Conservation (phyloP, 2,113 vertebrate species). For the Thamnaconus septentrionalis region DNA sequence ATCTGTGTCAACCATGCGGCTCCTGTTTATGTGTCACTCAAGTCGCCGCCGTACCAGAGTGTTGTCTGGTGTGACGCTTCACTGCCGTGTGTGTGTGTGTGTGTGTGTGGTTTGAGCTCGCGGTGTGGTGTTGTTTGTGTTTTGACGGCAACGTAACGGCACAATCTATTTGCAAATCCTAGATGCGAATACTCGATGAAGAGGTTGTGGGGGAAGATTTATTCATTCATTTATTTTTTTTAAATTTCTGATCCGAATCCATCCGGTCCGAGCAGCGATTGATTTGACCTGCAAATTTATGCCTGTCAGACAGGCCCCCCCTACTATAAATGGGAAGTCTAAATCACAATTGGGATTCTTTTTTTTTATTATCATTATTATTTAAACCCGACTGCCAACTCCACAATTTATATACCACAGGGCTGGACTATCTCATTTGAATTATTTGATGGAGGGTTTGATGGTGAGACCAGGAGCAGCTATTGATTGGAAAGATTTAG, state of each 20-base stretch:
- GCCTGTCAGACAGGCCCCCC: slow-evolving; percentile 22
- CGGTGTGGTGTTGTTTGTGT: slow-evolving; percentile 29
- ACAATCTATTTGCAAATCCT: slow-evolving; percentile 44
- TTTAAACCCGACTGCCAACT: neutral
- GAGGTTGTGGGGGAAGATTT: slow-evolving; percentile 42
- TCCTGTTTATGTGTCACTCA: slow-evolving; percentile 58
- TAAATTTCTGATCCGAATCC: slow-evolving; percentile 60
- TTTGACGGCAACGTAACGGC: slow-evolving; percentile 37
- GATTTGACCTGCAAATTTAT: slow-evolving; percentile 69
- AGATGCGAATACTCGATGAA: slow-evolving; percentile 57
- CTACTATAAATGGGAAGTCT: slow-evolving; percentile 45
- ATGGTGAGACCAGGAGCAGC: slow-evolving; percentile 62
- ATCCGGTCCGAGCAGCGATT: slow-evolving; percentile 61
- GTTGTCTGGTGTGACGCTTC: slow-evolving; percentile 12
- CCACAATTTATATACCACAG: slow-evolving; percentile 64
- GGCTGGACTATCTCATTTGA: slow-evolving; percentile 74
- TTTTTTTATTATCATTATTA: neutral
- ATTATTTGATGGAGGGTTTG: slow-evolving; percentile 75
- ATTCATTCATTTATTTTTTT: no score
- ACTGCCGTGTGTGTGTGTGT: neutral
- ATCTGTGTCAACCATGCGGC: slow-evolving; percentile 67
- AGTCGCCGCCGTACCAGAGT: slow-evolving; percentile 21
- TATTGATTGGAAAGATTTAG: slow-evolving; percentile 76
- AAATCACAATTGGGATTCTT: slow-evolving; percentile 55
- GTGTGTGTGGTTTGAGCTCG: neutral